Conservation (phyloP, 2,113 vertebrate genomes). For the Arothron firmamentum region DNA sequence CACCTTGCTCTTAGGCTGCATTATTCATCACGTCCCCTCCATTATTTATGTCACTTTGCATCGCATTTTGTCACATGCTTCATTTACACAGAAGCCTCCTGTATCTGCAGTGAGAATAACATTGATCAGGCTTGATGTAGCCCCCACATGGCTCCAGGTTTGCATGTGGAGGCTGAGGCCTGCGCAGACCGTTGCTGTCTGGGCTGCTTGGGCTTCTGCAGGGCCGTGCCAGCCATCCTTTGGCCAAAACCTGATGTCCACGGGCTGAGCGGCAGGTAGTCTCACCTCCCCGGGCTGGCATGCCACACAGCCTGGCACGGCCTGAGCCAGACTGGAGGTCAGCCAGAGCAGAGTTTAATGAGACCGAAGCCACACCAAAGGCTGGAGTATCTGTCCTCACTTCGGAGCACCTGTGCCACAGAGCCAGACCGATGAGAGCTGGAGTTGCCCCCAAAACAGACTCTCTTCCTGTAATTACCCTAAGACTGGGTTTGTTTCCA, state of each 20-base stretch:
- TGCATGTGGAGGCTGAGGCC: background rate
- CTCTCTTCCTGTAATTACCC: conserved; percentile 57
- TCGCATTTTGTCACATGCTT: conserved; percentile 41
- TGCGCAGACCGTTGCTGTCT: background rate
- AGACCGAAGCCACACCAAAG: conserved; percentile 60
- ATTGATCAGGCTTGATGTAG: background rate
- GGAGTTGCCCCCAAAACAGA: conserved; percentile 40
- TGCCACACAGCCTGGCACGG: conserved; percentile 49
- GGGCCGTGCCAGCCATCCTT: conserved; percentile 36
- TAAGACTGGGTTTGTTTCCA: conserved; percentile 43
- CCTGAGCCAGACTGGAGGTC: conserved; percentile 61
- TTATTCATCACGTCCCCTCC: conserved; percentile 44
- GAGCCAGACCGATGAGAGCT: conserved; percentile 42
- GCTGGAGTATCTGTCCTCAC: conserved; percentile 52
- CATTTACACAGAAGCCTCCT: conserved; percentile 18
- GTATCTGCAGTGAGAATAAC: background rate
- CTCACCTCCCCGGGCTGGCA: conserved; percentile 54
- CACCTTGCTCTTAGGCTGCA: conserved; percentile 44
- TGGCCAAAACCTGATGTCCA: conserved; percentile 37
- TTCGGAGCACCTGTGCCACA: conserved; percentile 44
- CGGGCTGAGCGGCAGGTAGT: conserved; percentile 38
- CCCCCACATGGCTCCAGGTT: background rate
- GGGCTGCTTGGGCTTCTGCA: conserved; percentile 8
- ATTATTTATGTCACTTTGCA: conserved; percentile 50
- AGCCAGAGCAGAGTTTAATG: conserved; percentile 62